Conservation (phyloP, 2,888 invertebrate genomes). For the Acanthoscelides obtectus region DNA sequence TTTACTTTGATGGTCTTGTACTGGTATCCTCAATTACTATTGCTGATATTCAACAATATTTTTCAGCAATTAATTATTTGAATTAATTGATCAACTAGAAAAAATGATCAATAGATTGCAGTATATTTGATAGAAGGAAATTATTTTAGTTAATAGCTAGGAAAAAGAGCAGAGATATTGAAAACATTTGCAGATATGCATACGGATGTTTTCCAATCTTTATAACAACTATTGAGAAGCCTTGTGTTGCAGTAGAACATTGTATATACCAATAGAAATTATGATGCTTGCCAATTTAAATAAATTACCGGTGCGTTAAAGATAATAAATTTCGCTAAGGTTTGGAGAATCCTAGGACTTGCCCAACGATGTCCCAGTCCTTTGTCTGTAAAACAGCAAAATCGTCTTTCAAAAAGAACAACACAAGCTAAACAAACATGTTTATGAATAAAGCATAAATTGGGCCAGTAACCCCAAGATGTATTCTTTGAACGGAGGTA, state of each 20-base stretch:
- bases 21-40: no score
- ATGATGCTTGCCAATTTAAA: not conserved
- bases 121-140: no score
- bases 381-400: constrained; percentile 9
- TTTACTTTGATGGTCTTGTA: no score
- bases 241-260: not conserved
- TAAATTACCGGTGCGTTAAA: not conserved
- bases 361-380: constrained; percentile 4
- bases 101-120: no score
- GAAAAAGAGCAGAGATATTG: no score
- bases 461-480: not conserved
- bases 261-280: not conserved
- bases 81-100: no score
- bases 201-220: not conserved
- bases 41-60: no score
- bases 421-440: not conserved
- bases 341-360: not conserved
- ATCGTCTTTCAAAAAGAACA: not conserved
- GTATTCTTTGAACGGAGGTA: not conserved
- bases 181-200: no score
- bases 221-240: not conserved
- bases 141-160: no score
- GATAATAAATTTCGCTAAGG: not conserved
- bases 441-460: constrained; percentile 1
- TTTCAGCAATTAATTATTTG: no score